Percentiles rank a stretch among this genome's conserved stretches.
Evolutionary conservation across 2,888 invertebrate genomes (phyloP).

Genomic region (Cheiracanthium punctorium): DNA sequence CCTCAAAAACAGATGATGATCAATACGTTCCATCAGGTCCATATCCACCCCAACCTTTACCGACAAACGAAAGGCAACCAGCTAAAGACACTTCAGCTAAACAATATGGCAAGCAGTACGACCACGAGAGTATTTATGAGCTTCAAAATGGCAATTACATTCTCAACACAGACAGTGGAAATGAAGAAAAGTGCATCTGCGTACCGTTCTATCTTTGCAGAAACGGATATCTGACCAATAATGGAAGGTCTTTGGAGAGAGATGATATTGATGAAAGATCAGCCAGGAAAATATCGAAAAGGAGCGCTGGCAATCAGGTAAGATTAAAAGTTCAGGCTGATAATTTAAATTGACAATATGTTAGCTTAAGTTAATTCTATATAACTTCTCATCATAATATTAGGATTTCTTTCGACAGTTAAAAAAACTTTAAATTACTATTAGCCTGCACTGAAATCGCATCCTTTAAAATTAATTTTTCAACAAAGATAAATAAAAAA

Average conservation of each 20-base stretch:
- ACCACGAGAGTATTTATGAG: constrained; percentile 28
- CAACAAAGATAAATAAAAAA: too few species aligned
- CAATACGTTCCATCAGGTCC: constrained; percentile 43
- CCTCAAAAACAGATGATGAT: constrained; percentile 14
- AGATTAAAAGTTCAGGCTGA: background rate
- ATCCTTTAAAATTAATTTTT: too few species aligned
- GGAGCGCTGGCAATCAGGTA: constrained; percentile 41
- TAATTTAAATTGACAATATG: background rate
- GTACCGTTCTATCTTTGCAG: constrained; percentile 72
- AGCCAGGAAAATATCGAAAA: constrained; percentile 47
- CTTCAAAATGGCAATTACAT: constrained; percentile 38
- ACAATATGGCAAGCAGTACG: constrained; percentile 53
- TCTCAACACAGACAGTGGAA: background rate
- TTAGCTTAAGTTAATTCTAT: too few species aligned
- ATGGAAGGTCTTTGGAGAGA: constrained; percentile 41
- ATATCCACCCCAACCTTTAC: constrained; percentile 38
- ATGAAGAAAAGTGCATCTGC: constrained; percentile 71
- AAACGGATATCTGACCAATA: constrained; percentile 70
- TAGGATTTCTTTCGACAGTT: too few species aligned
- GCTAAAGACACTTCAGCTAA: constrained; percentile 46
- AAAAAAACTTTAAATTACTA: too few species aligned
- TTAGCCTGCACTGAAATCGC: too few species aligned
- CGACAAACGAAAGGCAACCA: constrained; percentile 28
- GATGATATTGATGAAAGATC: constrained; percentile 61
- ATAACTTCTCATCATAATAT: too few species aligned